Evolutionary conservation across 2,797 vertebrate genomes (phyloP).

Genomic region (Acrocephalus scirpaceus): DNA sequence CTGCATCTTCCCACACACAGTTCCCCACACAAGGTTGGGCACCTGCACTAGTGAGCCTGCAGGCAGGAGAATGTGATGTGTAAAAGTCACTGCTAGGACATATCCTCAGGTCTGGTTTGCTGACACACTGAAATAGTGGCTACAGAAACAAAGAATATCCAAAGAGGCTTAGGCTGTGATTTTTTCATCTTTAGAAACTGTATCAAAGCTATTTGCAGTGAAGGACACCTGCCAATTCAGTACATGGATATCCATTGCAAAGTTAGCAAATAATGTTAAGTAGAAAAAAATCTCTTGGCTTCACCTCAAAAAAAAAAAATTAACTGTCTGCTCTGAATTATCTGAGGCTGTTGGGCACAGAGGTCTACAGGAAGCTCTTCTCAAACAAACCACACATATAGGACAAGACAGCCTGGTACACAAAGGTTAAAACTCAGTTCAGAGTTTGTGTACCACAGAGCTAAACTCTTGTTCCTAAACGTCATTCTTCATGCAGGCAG

Average conservation of each 20-base stretch:
- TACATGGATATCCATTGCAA: background rate
- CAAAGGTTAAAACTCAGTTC: background rate
- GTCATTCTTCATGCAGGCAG: background rate
- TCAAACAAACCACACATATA: background rate
- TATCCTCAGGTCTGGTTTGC: background rate
- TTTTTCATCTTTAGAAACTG: background rate
- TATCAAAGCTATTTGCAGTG: background rate
- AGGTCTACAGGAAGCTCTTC: background rate
- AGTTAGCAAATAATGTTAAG: background rate
- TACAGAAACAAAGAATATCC: background rate
- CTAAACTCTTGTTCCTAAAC: background rate
- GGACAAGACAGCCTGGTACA: background rate
- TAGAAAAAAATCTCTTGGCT: background rate
- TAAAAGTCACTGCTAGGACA: background rate
- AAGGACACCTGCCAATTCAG: background rate
- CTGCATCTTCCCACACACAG: background rate
- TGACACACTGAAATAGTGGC: background rate
- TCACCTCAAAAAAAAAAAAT: background rate
- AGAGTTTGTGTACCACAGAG: background rate
- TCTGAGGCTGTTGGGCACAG: background rate
- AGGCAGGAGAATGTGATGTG: background rate
- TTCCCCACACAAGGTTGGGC: background rate
- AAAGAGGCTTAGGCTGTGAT: background rate
- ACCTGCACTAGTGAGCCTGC: background rate
- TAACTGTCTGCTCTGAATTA: background rate